These are phyloP conservation scores for Phrynosoma platyrhinos DNA, from an alignment of 2,113 vertebrate genomes.

Conservation along the genomic window DNA sequence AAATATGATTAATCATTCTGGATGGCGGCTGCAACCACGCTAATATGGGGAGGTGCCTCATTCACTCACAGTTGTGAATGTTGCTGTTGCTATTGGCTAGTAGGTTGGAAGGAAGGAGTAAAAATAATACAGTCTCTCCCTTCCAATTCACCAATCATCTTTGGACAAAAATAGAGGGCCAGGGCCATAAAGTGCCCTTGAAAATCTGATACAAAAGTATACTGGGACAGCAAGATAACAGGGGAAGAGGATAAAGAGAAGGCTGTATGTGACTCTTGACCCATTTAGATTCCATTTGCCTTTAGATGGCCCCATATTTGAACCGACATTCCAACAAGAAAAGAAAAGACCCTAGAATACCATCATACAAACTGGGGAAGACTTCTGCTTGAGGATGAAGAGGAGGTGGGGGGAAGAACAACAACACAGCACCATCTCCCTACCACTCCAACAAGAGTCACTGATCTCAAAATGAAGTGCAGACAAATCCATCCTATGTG, in stretches of 20 bases:
- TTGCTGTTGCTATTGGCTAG: conserved; percentile 29
- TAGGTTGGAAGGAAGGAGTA: conserved; percentile 18
- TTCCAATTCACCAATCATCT: conserved; percentile 25
- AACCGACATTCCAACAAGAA: not conserved
- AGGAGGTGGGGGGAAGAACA: not conserved
- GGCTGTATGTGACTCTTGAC: not conserved
- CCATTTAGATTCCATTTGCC: not conserved
- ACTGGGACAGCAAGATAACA: no score
- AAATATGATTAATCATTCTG: no score
- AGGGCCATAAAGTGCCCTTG: no score
- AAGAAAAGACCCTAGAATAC: conserved; percentile 24
- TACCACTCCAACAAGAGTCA: not conserved
- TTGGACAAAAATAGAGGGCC: conserved; percentile 68
- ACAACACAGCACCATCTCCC: no score
- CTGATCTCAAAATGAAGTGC: not conserved
- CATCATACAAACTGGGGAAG: not conserved
- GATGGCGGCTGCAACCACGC: no score
- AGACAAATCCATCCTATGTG: conserved; percentile 22
- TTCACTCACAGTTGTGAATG: no score
- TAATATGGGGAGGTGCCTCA: no score
- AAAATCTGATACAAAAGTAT: no score
- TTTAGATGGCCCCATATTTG: not conserved
- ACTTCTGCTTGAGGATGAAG: not conserved
- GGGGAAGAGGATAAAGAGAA: not conserved
- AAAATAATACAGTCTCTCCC: not conserved